phyloP scores from a whole-genome alignment of 2,797 vertebrate genomes.

The Hyperoplus lanceolatus region DNA sequence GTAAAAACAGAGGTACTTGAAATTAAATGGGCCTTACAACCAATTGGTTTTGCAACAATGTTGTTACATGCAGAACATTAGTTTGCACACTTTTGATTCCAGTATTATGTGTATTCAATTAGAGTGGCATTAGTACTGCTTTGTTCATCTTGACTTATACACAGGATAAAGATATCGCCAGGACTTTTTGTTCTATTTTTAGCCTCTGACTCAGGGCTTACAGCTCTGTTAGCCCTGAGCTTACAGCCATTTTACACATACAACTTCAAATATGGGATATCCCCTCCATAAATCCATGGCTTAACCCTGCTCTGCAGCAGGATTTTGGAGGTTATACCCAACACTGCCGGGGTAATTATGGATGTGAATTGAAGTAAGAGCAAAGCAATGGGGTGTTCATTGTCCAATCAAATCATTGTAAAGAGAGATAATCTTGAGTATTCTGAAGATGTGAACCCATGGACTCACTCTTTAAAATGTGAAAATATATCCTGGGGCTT shows the following conservation, averaged over 20 bases:
- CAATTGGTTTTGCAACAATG: not conserved
- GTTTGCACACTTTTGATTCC: not conserved
- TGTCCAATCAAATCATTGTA: conserved; percentile 28
- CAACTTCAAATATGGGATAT: conserved; percentile 54
- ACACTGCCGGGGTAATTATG: conserved; percentile 21
- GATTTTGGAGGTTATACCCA: conserved; percentile 17
- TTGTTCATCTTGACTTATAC: not conserved
- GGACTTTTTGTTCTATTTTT: conserved; percentile 44
- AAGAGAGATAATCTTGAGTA: not conserved
- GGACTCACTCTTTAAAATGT: not conserved
- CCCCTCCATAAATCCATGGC: conserved; percentile 11
- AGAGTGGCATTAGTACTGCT: not conserved
- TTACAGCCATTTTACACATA: conserved; percentile 41
- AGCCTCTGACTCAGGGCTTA: conserved; percentile 24
- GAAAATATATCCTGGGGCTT: not conserved
- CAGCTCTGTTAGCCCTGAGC: conserved; percentile 38
- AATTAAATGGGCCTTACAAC: not conserved
- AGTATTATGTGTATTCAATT: not conserved
- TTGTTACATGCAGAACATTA: not conserved
- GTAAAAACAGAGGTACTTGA: not conserved
- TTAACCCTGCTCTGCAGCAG: conserved; percentile 29
- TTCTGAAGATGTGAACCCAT: not conserved
- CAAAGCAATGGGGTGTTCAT: conserved; percentile 1
- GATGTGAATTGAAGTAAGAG: conserved; percentile 22
- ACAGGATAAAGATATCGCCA: conserved; percentile 25